Conservation (phyloP, 2,797 vertebrate species). For the Catamblyrhynchus diadema region DNA sequence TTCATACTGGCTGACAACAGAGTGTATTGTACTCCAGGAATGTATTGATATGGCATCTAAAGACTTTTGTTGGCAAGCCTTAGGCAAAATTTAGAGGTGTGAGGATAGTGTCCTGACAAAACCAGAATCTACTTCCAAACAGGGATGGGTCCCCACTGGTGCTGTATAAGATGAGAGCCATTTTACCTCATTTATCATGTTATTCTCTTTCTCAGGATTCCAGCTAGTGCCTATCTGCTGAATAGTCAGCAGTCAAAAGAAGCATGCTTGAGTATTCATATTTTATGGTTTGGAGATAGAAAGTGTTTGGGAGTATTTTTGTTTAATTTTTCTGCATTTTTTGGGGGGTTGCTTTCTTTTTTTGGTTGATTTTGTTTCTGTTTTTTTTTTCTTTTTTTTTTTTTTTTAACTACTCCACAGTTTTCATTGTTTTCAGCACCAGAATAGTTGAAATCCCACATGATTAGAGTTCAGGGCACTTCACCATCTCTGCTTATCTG, state of each 20-base stretch:
- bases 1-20: neutral
- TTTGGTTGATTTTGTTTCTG: neutral
- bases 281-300: neutral
- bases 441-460: neutral
- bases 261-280: neutral
- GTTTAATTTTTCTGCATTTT: neutral
- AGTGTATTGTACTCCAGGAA: neutral
- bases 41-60: neutral
- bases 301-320: fast-evolving
- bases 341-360: fast-evolving
- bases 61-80: neutral
- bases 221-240: neutral
- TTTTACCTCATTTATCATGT: neutral
- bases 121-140: neutral
- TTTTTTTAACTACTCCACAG: neutral
- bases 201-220: neutral
- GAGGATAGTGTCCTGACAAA: neutral
- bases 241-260: neutral
- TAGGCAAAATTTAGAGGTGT: neutral
- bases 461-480: neutral
- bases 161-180: neutral
- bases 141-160: neutral
- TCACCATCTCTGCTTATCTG: neutral
- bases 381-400: neutral
- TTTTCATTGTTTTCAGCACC: neutral